Percentiles rank a stretch among this genome's conserved stretches.
Evolutionary conservation across 2,113 vertebrate species (phyloP).

Genomic region (Corydoras sp.): DNA sequence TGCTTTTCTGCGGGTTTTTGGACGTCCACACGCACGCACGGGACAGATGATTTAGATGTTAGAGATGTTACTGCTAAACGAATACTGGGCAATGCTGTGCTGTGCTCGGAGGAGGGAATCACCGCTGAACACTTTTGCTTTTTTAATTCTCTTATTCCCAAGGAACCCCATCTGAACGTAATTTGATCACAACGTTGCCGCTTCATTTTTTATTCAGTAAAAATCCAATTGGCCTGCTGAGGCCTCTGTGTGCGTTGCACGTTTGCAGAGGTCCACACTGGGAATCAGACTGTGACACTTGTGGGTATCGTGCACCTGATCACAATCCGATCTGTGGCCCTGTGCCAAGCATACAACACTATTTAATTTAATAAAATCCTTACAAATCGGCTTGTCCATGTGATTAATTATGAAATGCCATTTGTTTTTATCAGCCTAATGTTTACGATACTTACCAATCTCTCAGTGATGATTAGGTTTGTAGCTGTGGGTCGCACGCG

Average conservation of each 20-base stretch:
- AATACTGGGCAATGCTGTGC: background rate
- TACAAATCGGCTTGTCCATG: slow-evolving; percentile 27
- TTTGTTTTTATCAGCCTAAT: slow-evolving; percentile 5
- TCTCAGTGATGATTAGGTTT: slow-evolving; percentile 55
- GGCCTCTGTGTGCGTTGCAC: slow-evolving; percentile 45
- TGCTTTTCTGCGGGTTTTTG: slow-evolving; percentile 30
- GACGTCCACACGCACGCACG: slow-evolving; percentile 4
- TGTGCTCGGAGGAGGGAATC: too few species aligned
- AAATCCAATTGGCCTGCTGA: slow-evolving; percentile 6
- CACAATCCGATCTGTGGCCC: slow-evolving; percentile 60
- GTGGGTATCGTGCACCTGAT: slow-evolving; percentile 72
- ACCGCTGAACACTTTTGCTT: too few species aligned
- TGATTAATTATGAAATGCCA: slow-evolving; percentile 39
- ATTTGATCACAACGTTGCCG: too few species aligned
- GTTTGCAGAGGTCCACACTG: slow-evolving; percentile 67
- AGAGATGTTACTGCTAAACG: background rate
- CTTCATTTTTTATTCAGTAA: too few species aligned
- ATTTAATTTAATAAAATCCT: slow-evolving; percentile 54
- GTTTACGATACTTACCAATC: slow-evolving; percentile 41
- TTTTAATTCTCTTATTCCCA: too few species aligned
- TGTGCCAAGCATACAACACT: slow-evolving; percentile 59
- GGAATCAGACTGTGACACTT: slow-evolving; percentile 69
- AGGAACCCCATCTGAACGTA: too few species aligned
- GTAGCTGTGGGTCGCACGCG: slow-evolving; percentile 47
- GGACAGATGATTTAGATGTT: background rate